A percentile compares a stretch with the other conserved stretches of the same genome.
phyloP scores from a whole-genome alignment of 1,140 invertebrate species.

The Halictus rubicundus region DNA sequence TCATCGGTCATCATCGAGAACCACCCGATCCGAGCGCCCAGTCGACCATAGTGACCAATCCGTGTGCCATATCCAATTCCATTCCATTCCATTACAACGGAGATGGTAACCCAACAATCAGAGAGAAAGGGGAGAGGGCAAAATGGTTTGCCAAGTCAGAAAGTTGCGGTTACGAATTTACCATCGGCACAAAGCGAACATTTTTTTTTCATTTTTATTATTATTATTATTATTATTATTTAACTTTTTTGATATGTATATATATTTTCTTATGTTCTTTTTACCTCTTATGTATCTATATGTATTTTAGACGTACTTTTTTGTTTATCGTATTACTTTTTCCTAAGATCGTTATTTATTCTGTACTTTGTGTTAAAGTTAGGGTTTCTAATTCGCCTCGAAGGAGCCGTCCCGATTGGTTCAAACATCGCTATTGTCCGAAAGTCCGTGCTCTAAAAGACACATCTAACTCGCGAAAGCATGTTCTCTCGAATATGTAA shows the following conservation, averaged over 20 bases:
- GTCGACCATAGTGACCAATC: conserved; percentile 74
- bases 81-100: conserved; percentile 79
- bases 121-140: conserved; percentile 87
- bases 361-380: conserved; percentile 44
- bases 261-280: conserved; percentile 28
- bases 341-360: conserved; percentile 30
- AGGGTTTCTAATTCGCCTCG: conserved; percentile 32
- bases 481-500: neutral
- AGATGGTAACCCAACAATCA: conserved; percentile 89
- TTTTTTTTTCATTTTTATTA: conserved; percentile 54
- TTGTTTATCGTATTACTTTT: conserved; percentile 20
- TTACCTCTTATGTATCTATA: conserved; percentile 21
- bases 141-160: conserved; percentile 90
- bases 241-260: conserved; percentile 41
- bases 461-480: neutral
- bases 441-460: neutral
- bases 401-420: conserved; percentile 52
- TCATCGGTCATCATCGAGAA: conserved; percentile 59
- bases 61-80: conserved; percentile 74
- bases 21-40: conserved; percentile 67
- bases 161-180: conserved; percentile 82
- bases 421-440: conserved; percentile 16
- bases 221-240: too few species aligned
- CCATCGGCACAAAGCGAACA: conserved; percentile 76
- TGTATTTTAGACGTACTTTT: conserved; percentile 27